Conservation (phyloP, 2,113 vertebrate species). For the Cromileptes altivelis region DNA sequence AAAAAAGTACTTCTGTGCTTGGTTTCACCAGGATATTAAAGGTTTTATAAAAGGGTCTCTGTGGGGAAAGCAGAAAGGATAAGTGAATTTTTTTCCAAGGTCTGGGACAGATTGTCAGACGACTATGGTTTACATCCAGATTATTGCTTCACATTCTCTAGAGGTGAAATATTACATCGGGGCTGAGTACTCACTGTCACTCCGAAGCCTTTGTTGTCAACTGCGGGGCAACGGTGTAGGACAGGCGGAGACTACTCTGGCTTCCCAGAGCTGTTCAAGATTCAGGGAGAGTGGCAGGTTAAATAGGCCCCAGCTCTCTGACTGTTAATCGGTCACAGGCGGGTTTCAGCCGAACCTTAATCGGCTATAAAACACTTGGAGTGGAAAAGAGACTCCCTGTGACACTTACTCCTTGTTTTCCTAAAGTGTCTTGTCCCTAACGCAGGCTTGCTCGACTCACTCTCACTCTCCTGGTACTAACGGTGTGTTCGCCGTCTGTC, state of each 20-base stretch:
- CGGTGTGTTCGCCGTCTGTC: neutral
- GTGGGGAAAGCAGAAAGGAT: neutral
- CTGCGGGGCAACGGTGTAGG: conserved; percentile 2
- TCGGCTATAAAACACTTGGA: conserved; percentile 36
- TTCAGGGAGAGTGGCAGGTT: conserved; percentile 42
- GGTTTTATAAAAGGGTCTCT: conserved; percentile 18
- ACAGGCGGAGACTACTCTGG: neutral
- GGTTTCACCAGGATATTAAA: conserved; percentile 32
- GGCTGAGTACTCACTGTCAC: conserved; percentile 21
- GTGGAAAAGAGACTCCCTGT: conserved; percentile 18
- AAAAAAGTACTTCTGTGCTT: neutral
- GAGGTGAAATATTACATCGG: conserved; percentile 37
- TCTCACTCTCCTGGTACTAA: neutral
- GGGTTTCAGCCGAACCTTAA: conserved; percentile 27
- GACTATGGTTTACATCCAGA: conserved; percentile 45
- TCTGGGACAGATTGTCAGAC: conserved; percentile 18
- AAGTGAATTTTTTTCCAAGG: conserved; percentile 11
- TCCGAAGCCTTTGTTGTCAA: conserved; percentile 36
- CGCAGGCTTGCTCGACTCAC: neutral
- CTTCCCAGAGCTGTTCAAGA: conserved; percentile 25
- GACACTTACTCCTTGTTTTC: neutral
- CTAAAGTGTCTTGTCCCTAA: neutral
- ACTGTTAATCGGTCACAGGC: conserved; percentile 53
- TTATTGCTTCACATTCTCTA: conserved; percentile 38
- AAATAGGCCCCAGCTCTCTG: conserved; percentile 26